Evolutionary conservation across 2,113 vertebrate species (phyloP), one percentile per base, ranked within the genome.

Genomic region (Indri indri): DNA sequence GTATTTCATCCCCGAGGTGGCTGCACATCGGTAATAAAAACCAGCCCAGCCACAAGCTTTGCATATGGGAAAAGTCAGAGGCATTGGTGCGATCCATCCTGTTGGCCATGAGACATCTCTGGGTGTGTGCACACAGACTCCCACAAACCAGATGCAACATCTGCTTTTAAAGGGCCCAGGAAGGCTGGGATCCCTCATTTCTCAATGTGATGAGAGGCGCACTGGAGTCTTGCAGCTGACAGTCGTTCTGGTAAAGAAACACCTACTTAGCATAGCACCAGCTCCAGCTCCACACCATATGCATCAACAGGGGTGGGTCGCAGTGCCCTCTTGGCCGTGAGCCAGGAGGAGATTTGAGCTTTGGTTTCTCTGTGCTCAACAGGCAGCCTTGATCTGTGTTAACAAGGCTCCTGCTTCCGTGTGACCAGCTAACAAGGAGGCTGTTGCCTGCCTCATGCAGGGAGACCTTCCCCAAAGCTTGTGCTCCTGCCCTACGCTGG

Each of bases 231-330:
- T 94, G 40, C 63, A 97, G 97, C 90, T 89, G 93, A 90, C 80
- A 92, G 61, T 88, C 84, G 95, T 88, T 97, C 86, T 91, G 91
- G 97, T 96, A 76, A 95, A 96, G 93, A 93, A 96, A 90, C 79
- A 88, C 13, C 94, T 95, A 79, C 96, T 97, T 97, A 98, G 74
- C 97, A 93, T 59, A 96, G 96, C 96, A 95, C 92, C 88, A 94
- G 85, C 92, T 97, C 83, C 88, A 88, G 87, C 96, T 96, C 92
- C 90, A 83, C 1, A n/a, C 90, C 97, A 97, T 96, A 97, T 93
- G 98, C 89, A 94, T 95, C 94, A 76, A 92, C 95, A 85, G 37
- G 34, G 61, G 77, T 42, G 80, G 95, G 98, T 95, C 94, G 93
- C 68, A 61, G 89, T 6, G 65, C 92, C 95, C 96, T 97, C 92